phyloP scores from a whole-genome alignment of 1,140 invertebrate species.

The Sarcophaga peregrina region DNA sequence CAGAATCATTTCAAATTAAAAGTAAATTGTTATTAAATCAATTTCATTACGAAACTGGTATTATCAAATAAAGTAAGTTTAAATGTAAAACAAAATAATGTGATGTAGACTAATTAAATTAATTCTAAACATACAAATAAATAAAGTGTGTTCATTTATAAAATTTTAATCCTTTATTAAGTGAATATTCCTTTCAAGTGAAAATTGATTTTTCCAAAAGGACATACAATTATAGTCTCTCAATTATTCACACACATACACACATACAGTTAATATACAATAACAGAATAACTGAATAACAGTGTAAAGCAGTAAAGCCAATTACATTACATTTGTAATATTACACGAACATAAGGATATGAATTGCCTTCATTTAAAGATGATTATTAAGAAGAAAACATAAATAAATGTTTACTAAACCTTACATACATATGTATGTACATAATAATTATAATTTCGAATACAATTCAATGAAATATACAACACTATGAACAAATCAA shows the following conservation, averaged over 20 bases:
- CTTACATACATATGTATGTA: too few species aligned
- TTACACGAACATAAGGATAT: background rate
- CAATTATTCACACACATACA: background rate
- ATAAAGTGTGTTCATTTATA: background rate
- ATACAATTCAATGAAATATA: too few species aligned
- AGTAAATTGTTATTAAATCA: background rate
- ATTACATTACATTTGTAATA: background rate
- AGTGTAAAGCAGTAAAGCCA: background rate
- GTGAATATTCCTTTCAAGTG: background rate
- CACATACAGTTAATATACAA: conserved; percentile 4
- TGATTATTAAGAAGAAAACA: too few species aligned
- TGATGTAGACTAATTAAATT: background rate
- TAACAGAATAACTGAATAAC: background rate
- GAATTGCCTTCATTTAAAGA: too few species aligned
- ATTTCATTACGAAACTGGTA: background rate
- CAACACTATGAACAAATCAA: too few species aligned
- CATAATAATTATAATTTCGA: too few species aligned
- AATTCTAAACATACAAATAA: background rate
- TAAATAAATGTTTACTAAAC: too few species aligned
- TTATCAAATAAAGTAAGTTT: background rate
- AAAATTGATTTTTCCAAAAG: conserved; percentile 22
- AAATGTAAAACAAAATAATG: background rate
- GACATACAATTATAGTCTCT: background rate
- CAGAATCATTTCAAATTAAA: conserved; percentile 44
- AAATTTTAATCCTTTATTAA: background rate